Percentiles rank a stretch among this genome's conserved stretches.
Conservation (phyloP, 1,140 invertebrate species). For the Lasioglossum albipes region DNA sequence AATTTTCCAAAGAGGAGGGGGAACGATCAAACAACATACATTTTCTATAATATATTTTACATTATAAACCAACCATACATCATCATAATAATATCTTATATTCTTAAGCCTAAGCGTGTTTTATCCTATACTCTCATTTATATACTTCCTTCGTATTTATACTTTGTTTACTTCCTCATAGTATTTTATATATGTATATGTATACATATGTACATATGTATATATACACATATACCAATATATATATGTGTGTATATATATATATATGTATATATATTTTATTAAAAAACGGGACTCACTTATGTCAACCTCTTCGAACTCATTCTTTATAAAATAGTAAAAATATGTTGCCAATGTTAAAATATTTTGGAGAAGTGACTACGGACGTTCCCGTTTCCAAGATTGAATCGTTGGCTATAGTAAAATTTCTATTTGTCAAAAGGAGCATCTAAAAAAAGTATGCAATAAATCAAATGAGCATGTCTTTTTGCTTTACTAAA, state of each 20-base stretch:
- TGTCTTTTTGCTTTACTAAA: too few relatives aligned
- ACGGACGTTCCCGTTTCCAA: too few relatives aligned
- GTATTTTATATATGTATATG: slow-evolving; percentile 77
- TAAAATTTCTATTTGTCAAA: too few relatives aligned
- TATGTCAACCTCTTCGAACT: too few relatives aligned
- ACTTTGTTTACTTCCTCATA: slow-evolving; percentile 78
- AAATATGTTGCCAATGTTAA: too few relatives aligned
- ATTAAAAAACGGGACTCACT: too few relatives aligned
- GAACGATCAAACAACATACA: slow-evolving; percentile 67
- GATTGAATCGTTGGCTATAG: too few relatives aligned
- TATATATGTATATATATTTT: slow-evolving; percentile 72
- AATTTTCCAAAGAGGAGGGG: neutral
- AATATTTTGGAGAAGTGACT: too few relatives aligned
- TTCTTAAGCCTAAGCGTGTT: slow-evolving; percentile 75
- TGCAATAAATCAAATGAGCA: too few relatives aligned
- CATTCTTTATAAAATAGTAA: too few relatives aligned
- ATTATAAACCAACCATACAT: slow-evolving; percentile 81
- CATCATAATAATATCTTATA: slow-evolving; percentile 80
- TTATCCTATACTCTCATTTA: slow-evolving; percentile 79
- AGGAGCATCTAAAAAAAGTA: too few relatives aligned
- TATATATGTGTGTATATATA: slow-evolving; percentile 73
- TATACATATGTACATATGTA: slow-evolving; percentile 77
- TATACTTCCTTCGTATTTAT: slow-evolving; percentile 79
- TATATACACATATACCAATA: slow-evolving; percentile 64
- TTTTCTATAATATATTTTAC: slow-evolving; percentile 81